Conservation (phyloP, 2,113 vertebrate genomes). For the Hippolais icterina region DNA sequence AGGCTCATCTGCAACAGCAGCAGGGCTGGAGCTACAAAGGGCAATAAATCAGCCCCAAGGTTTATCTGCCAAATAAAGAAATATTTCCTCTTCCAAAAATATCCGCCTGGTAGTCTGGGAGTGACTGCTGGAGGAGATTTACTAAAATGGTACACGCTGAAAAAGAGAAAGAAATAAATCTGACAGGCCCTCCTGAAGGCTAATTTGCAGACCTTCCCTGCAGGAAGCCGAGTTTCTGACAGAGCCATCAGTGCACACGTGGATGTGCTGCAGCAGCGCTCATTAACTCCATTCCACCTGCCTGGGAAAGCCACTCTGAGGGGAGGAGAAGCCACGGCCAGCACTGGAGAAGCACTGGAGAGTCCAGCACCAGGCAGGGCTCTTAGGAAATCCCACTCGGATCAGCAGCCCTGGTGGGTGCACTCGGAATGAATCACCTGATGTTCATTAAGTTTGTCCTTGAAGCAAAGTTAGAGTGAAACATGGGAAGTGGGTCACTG, state of each 20-base stretch:
- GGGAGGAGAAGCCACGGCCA: not conserved
- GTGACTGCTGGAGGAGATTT: not conserved
- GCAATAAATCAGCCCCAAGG: not conserved
- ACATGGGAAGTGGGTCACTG: not conserved
- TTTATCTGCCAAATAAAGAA: not conserved
- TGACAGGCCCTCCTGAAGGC: constrained; percentile 22
- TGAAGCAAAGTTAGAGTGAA: not conserved
- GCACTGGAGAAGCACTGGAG: not conserved
- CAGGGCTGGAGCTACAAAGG: not conserved
- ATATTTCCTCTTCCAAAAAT: not conserved
- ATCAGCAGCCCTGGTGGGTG: not conserved
- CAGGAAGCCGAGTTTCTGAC: not conserved
- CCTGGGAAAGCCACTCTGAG: not conserved
- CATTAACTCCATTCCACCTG: not conserved
- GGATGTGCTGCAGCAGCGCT: not conserved
- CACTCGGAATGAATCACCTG: not conserved
- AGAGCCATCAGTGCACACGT: not conserved
- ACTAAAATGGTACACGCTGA: not conserved
- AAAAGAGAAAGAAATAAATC: not conserved
- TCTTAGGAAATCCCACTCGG: not conserved
- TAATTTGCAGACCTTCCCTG: constrained; percentile 38
- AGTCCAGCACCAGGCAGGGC: not conserved
- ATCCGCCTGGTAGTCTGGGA: not conserved
- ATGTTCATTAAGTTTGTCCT: constrained; percentile 4
- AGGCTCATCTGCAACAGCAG: not conserved